Percentiles rank a stretch among this genome's conserved stretches.
Conservation (phyloP, 2,888 invertebrate genomes). For the Idaea straminata region DNA sequence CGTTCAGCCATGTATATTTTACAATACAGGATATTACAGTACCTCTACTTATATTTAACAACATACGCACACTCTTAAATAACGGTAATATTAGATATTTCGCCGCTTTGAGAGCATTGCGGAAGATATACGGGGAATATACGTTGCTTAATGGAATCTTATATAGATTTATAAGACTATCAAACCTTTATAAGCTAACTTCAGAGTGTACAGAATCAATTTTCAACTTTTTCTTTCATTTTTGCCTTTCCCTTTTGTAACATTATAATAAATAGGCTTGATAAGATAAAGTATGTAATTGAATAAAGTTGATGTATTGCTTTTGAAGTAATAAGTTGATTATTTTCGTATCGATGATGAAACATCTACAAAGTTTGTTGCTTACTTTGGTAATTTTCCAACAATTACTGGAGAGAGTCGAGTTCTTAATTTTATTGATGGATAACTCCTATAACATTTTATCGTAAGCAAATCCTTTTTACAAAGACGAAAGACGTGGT, state of each 20-base stretch:
- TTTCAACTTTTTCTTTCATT: not conserved
- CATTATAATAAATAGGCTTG: not conserved
- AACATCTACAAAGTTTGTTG: not conserved
- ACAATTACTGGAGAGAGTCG: not conserved
- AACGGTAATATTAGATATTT: not conserved
- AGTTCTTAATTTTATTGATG: not conserved
- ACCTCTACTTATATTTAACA: constrained; percentile 1
- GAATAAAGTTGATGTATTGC: constrained; percentile 2
- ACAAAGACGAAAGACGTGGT: not conserved
- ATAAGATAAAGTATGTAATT: not conserved
- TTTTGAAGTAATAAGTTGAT: constrained; percentile 7
- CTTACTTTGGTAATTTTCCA: not conserved
- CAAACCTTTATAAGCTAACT: not conserved
- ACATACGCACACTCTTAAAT: constrained; percentile 1
- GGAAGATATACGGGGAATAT: not conserved
- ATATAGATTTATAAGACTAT: not conserved
- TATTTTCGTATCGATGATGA: not conserved
- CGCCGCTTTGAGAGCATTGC: not conserved
- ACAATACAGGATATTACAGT: not conserved
- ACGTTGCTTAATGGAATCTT: not conserved
- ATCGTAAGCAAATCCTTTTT: not conserved
- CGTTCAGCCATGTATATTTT: not conserved
- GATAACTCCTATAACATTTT: not conserved
- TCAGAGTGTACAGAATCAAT: not conserved
- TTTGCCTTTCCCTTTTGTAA: not conserved